Base-by-base conservation (phyloP, 2,888 invertebrate species). In the Bombyx huttoni region DNA sequence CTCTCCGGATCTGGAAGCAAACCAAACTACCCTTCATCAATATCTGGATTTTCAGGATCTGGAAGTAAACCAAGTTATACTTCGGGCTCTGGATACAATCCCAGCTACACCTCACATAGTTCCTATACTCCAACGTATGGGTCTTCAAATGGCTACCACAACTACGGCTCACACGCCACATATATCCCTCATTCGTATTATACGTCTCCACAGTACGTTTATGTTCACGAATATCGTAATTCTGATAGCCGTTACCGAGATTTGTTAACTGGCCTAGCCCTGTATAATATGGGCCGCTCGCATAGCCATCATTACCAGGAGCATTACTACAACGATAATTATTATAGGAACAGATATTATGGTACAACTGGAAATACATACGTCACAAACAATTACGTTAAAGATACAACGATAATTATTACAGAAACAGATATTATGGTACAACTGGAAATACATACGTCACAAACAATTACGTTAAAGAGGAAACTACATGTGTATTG, bases 241-340 rank as follows among this genome's bases (percentile, higher is more conserved):
- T 86, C 86, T 7, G 68, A 67, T 14, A 87, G 87, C 57, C 75
- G 81, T 8, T 88, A 78, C 53, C 65, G 80, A 54, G 78, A 86
- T 54, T 58, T 88, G 10, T 62, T 88, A 54, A 85, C 81, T 13
- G 87, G 87, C 1, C 59, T 88, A 46, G 64, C 87, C 10, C 63
- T 87, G 45, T 87, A 88, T 54, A 86, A 88, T 56, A 67, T 86
- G 60, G 83, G 81, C 1, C 76, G 87, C 9, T 84, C 87, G 3
- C 73, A 82, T 51, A 72, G 63, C 50, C 67, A 81, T 56, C 66
- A 83, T 53, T 63, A 80, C 46, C 63, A 78, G 40, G 73, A 81
- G 57, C 84, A 86, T 57, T 86, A 87, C 53, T 64, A 79, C 46
- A 40, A 40, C 6, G 87, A 88, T 52, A 81, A 85, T 58, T 86